Percentiles rank a stretch among this genome's conserved stretches.
These are phyloP conservation scores for Virgularia gustaviana DNA, from an alignment of 92 coral and sea anemone genomes.

Conservation along the genomic window DNA sequence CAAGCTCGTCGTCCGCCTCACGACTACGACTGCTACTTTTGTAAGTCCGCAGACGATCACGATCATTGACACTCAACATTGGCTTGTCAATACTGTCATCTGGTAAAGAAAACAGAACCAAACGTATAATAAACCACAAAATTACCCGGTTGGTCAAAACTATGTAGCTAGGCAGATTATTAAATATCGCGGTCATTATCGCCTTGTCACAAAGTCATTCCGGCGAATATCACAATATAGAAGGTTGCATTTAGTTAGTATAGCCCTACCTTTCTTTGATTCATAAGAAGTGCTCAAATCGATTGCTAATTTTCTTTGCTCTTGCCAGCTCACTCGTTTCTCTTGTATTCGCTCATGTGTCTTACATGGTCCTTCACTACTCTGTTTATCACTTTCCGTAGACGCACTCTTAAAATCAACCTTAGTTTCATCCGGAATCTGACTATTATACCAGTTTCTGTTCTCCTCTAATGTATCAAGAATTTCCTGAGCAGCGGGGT, in stretches of 20 bases:
- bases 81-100: conserved; percentile 46
- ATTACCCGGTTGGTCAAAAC: too few species aligned
- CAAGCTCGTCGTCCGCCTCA: conserved; percentile 95
- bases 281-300: conserved; percentile 74
- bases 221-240: neutral
- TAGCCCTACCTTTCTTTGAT: conserved; percentile 63
- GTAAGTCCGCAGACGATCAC: conserved; percentile 58
- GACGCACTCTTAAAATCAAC: conserved; percentile 35
- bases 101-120: conserved; percentile 17
- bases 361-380: conserved; percentile 45
- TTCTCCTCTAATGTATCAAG: conserved; percentile 90
- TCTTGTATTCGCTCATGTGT: conserved; percentile 66
- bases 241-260: neutral
- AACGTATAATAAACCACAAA: too few species aligned
- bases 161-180: too few species aligned
- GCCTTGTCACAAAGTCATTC: neutral
- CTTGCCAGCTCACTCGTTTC: conserved; percentile 98
- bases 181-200: neutral
- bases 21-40: conserved; percentile 96
- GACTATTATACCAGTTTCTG: conserved; percentile 93
- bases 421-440: conserved; percentile 49
- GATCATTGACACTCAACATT: conserved; percentile 21
- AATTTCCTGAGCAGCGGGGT: conserved; percentile 88
- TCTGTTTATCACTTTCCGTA: conserved; percentile 71
- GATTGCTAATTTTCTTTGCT: conserved; percentile 82